phyloP scores from a whole-genome alignment of 2,113 vertebrate genomes.

The Labeo rohita region DNA sequence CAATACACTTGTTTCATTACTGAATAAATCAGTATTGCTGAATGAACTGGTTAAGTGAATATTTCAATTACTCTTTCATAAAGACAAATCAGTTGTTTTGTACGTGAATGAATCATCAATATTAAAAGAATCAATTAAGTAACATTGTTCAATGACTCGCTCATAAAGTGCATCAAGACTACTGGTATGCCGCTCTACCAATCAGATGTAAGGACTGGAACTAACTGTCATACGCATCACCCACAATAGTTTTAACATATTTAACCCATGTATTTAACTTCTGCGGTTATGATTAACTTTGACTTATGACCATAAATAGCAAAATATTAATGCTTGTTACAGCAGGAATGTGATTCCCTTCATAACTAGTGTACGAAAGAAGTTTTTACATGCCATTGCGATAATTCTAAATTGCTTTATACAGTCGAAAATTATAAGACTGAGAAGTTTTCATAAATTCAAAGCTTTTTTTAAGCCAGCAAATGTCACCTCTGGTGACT shows the following conservation, averaged over 20 bases:
- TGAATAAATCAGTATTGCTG: neutral
- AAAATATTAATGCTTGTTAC: neutral
- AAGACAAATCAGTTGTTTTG: neutral
- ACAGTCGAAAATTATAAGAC: constrained; percentile 8
- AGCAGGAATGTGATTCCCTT: neutral
- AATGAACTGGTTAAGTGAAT: neutral
- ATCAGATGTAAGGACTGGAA: neutral
- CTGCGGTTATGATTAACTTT: neutral
- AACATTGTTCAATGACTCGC: too few species aligned
- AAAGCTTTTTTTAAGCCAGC: neutral
- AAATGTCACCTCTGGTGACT: constrained; percentile 16
- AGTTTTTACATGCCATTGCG: neutral
- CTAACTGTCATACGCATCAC: neutral
- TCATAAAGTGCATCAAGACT: too few species aligned
- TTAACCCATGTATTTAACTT: neutral
- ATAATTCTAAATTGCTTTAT: constrained; percentile 27
- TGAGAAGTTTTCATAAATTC: neutral
- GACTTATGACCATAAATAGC: neutral
- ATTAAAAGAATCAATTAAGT: neutral
- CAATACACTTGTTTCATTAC: neutral
- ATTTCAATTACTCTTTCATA: neutral
- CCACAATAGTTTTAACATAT: neutral
- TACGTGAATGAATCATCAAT: neutral
- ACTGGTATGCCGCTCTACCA: too few species aligned
- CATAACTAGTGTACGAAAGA: neutral